phyloP scores from a whole-genome alignment of 1,140 invertebrate genomes.

The Latrodectus geometricus region DNA sequence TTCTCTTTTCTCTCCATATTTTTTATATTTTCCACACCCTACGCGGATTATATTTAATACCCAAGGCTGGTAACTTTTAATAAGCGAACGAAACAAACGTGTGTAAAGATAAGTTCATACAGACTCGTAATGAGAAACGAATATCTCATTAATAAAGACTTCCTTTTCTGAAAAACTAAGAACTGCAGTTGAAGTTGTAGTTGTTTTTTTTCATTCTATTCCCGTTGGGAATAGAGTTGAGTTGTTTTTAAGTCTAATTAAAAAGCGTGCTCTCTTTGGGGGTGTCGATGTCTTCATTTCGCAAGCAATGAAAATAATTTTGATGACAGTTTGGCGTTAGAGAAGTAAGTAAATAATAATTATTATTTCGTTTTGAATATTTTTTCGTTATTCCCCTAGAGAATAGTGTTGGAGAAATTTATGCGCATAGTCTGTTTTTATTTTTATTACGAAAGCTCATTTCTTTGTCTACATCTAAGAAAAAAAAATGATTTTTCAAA shows the following conservation, averaged over 20 bases:
- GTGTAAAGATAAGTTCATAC: background rate
- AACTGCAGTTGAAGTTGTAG: background rate
- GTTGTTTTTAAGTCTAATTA: slow-evolving; percentile 36
- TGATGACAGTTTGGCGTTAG: too few relatives aligned
- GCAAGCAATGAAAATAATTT: too few relatives aligned
- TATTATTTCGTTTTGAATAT: too few relatives aligned
- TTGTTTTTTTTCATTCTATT: background rate
- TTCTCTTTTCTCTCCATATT: slow-evolving; percentile 11
- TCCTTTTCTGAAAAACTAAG: background rate
- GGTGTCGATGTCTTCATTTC: too few relatives aligned
- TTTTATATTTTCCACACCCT: slow-evolving; percentile 1
- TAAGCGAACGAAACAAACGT: slow-evolving; percentile 31
- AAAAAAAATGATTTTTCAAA: too few relatives aligned
- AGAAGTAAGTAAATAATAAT: too few relatives aligned
- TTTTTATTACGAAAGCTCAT: too few relatives aligned
- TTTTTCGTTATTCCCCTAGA: too few relatives aligned
- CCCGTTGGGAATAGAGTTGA: background rate
- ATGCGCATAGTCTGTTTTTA: too few relatives aligned
- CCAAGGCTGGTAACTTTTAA: slow-evolving; percentile 28
- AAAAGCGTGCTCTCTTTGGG: background rate
- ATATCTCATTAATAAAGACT: slow-evolving; percentile 42
- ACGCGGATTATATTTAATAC: slow-evolving; percentile 41
- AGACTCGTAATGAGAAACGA: slow-evolving; percentile 25
- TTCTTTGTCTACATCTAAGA: too few relatives aligned
- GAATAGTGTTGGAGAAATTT: too few relatives aligned